Evolutionary conservation across 2,797 vertebrate species (phyloP).

Genomic region (Syngnathus acus): DNA sequence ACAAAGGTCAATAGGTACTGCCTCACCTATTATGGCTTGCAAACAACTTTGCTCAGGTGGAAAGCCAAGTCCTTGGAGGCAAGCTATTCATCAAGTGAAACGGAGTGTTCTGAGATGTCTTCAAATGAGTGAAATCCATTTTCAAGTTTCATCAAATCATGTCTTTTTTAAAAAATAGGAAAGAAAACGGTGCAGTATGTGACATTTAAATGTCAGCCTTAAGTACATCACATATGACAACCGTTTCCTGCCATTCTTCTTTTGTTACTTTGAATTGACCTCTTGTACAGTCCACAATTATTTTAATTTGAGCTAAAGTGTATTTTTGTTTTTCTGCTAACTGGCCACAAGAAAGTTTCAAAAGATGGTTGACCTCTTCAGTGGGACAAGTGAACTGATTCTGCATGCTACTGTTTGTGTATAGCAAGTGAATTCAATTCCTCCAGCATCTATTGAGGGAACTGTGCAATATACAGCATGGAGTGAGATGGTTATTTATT

Average conservation of each 20-base stretch:
- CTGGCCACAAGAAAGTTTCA: background rate
- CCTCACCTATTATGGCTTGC: slow-evolving; percentile 1
- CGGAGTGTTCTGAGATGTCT: background rate
- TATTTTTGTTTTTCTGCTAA: too few species aligned
- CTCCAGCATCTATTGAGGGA: background rate
- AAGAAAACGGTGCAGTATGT: too few species aligned
- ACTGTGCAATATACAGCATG: background rate
- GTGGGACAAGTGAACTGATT: background rate
- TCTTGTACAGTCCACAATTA: background rate
- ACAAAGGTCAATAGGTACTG: slow-evolving; percentile 1
- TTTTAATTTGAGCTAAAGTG: too few species aligned
- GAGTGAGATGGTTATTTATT: background rate
- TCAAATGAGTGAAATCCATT: slow-evolving; percentile 4
- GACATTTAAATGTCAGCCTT: background rate
- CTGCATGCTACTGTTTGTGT: background rate
- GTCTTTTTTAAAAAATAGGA: background rate
- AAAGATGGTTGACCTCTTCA: background rate
- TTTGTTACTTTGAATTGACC: background rate
- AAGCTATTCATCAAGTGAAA: background rate
- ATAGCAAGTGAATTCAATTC: background rate
- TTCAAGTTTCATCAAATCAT: slow-evolving; percentile 3
- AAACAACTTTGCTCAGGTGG: slow-evolving; percentile 2
- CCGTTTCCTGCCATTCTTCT: background rate
- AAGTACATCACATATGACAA: background rate
- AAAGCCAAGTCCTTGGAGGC: background rate